These are phyloP conservation scores for Eristalis arbustorum DNA, from an alignment of 2,888 invertebrate genomes.

Conservation along the genomic window DNA sequence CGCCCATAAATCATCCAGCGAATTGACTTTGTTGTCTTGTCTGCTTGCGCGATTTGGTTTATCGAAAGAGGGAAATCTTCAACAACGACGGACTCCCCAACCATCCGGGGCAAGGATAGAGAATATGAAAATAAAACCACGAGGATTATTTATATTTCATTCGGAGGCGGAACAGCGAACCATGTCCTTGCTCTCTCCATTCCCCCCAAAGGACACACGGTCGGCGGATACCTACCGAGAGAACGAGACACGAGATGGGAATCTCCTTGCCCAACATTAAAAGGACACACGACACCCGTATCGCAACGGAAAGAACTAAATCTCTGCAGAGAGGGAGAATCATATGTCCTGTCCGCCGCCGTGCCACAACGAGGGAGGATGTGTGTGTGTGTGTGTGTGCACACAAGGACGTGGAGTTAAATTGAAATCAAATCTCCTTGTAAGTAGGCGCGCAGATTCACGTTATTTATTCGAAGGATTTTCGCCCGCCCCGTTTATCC, in stretches of 20 bases:
- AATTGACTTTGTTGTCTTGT: constrained; percentile 70
- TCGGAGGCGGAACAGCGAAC: background rate
- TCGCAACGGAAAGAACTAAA: constrained; percentile 37
- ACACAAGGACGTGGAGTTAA: constrained; percentile 63
- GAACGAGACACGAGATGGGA: background rate
- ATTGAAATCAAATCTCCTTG: constrained; percentile 64
- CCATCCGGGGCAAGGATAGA: background rate
- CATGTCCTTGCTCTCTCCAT: constrained; percentile 51
- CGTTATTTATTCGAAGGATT: constrained; percentile 63
- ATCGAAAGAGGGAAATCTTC: constrained; percentile 40
- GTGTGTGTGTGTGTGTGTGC: too few species aligned
- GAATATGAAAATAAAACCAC: background rate
- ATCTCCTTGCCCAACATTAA: constrained; percentile 38
- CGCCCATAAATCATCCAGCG: constrained; percentile 58
- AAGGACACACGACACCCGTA: constrained; percentile 57
- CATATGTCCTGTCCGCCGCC: constrained; percentile 42
- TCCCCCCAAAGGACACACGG: constrained; percentile 23
- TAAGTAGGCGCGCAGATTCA: constrained; percentile 62
- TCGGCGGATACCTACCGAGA: constrained; percentile 19
- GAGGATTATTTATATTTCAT: constrained; percentile 34
- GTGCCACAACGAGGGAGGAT: background rate
- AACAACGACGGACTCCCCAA: background rate
- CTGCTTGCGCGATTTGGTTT: constrained; percentile 53
- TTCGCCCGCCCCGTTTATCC: constrained; percentile 4
- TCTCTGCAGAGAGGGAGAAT: constrained; percentile 39